Conservation (phyloP, 1,140 invertebrate genomes). For the Homarus americanus region DNA sequence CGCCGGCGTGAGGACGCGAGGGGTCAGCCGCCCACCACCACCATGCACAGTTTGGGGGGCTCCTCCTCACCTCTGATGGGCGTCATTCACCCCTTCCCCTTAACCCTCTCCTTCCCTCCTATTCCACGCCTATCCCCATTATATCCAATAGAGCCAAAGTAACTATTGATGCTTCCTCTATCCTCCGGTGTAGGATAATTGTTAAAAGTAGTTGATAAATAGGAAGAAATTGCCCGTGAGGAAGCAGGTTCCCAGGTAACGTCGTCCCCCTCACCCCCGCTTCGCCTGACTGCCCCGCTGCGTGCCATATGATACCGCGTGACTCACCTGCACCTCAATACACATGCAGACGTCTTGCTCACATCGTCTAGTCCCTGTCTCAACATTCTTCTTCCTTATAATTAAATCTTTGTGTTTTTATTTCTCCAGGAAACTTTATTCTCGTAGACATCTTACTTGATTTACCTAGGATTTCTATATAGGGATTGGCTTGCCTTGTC, state of each 20-base stretch:
- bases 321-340: constrained; percentile 21
- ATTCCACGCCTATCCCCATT: too few species aligned
- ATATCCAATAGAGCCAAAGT: too few species aligned
- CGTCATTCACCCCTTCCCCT: constrained; percentile 37
- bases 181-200: not conserved
- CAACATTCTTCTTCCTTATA: not conserved
- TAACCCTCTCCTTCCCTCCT: too few species aligned
- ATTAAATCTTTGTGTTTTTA: not conserved
- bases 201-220: not conserved
- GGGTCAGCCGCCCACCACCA: constrained; percentile 18
- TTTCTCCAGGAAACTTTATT: not conserved
- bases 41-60: not conserved
- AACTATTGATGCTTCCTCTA: too few species aligned
- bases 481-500: not conserved
- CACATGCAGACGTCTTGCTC: not conserved
- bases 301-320: constrained; percentile 64
- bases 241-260: constrained; percentile 27
- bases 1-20: too few species aligned
- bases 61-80: not conserved
- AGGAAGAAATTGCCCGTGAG: not conserved
- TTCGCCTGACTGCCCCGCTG: constrained; percentile 64
- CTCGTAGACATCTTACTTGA: too few species aligned
- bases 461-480: too few species aligned
- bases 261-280: constrained; percentile 19
- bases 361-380: too few species aligned